Evolutionary conservation across 2,113 vertebrate species (phyloP), one percentile per base, ranked within the genome.

Genomic region (Heptranchias perlo): DNA sequence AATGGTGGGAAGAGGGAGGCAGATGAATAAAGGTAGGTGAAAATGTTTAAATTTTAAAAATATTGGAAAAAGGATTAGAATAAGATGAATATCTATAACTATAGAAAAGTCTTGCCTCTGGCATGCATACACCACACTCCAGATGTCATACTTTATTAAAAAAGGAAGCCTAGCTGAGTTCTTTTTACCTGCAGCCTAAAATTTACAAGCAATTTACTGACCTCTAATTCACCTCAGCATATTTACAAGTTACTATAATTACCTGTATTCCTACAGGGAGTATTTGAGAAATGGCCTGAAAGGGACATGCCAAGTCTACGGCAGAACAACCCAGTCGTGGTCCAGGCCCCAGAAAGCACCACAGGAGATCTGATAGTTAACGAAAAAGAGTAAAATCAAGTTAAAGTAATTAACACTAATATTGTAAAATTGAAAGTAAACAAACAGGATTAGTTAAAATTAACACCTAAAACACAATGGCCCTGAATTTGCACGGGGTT

Each of bases 11-110:
- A 44, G 16, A 93, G 58, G 58, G 58, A 93, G 58, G 39, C 35
- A 21, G 58, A 92, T 92, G 52, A 61, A 54, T n/a, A 92, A 39
- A 62, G 82, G 18, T 86, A 86, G 23, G 2, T 62, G 18, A 39
- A 93, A 93, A 93, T 64, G 58, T 93, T 93, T 61, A n/a, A 93
- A 93, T n/a, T 93, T 93, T 64, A 93, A 93, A 93, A 58, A 64
- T 93, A n/a, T 93, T 93, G 61, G n/a, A 39, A n/a, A 93, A 54
- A 64, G 58, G 35, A 14, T 93, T 93, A 39, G n/a, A 82, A 82
- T 44, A 82, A 44, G 39, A 82, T 82, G 39, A 82, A 82, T 82
- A 47, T 47, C 78, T 64, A 64, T 93, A 62, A 62, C 89, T 93
- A 10, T 23, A 23, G 89, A 93, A 64, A 93, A 64, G 58, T 93